Percentiles rank a stretch among this genome's conserved stretches.
Conservation (phyloP, 64 coral and sea anemone genomes). For the Montipora foliosa region DNA sequence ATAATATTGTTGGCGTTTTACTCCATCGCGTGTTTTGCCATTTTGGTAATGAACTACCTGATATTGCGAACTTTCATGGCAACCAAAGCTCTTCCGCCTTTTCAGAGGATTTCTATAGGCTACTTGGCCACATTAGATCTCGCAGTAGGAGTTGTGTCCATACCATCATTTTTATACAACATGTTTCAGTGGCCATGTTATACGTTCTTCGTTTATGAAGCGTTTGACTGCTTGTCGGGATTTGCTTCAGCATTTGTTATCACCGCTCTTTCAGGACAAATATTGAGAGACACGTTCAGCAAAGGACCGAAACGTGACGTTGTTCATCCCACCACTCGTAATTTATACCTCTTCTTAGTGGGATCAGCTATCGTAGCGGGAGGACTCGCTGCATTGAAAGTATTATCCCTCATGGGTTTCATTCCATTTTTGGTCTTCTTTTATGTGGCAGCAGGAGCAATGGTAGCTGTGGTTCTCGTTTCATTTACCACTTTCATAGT, state of each 20-base stretch:
- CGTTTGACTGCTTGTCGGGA: slow-evolving; percentile 37
- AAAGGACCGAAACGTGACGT: slow-evolving; percentile 1
- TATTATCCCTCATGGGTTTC: slow-evolving; percentile 53
- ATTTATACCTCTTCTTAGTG: neutral
- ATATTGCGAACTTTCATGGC: slow-evolving; percentile 41
- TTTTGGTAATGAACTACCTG: slow-evolving; percentile 56
- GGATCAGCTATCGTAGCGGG: slow-evolving; percentile 14
- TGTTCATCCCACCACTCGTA: slow-evolving; percentile 8
- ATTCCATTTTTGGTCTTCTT: slow-evolving; percentile 41
- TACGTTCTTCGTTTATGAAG: slow-evolving; percentile 48
- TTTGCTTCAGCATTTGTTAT: slow-evolving; percentile 35
- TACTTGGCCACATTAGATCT: slow-evolving; percentile 49
- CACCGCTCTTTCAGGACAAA: slow-evolving; percentile 26
- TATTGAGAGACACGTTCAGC: slow-evolving; percentile 18
- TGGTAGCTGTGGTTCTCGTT: neutral
- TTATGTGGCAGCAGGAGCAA: slow-evolving; percentile 15
- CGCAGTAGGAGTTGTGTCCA: slow-evolving; percentile 48
- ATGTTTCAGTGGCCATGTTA: slow-evolving; percentile 45
- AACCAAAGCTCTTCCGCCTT: slow-evolving; percentile 25
- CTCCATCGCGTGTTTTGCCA: slow-evolving; percentile 21
- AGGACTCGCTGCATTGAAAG: slow-evolving; percentile 17
- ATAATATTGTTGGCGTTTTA: slow-evolving; percentile 41
- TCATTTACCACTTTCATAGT: slow-evolving; percentile 13
- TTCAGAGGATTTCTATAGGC: slow-evolving; percentile 9
- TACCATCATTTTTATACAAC: slow-evolving; percentile 68